Conservation (phyloP, 2,888 invertebrate genomes). For the Spialia ferax region DNA sequence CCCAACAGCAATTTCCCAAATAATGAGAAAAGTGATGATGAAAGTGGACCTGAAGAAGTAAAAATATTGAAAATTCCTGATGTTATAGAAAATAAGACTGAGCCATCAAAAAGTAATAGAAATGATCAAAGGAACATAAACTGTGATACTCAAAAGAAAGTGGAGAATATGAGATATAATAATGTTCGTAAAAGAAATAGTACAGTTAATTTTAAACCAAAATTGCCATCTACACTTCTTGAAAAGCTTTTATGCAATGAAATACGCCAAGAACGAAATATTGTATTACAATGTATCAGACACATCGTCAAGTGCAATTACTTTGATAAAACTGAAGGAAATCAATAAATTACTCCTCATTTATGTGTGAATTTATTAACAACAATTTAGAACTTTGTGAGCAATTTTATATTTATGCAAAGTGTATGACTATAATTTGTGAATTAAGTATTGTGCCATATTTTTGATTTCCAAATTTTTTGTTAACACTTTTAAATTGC, state of each 20-base stretch:
- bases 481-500: no score
- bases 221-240: slow-evolving; percentile 86
- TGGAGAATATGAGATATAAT: slow-evolving; percentile 47
- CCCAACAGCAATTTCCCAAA: slow-evolving; percentile 12
- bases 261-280: slow-evolving; percentile 94
- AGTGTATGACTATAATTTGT: no score
- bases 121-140: slow-evolving; percentile 33
- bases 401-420: no score
- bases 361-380: no score
- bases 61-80: slow-evolving; percentile 60
- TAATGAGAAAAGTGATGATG: slow-evolving; percentile 57
- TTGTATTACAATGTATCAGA: slow-evolving; percentile 94
- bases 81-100: slow-evolving; percentile 42
- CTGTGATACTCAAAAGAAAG: slow-evolving; percentile 4
- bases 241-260: slow-evolving; percentile 91
- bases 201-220: slow-evolving; percentile 47
- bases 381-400: no score
- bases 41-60: slow-evolving; percentile 82
- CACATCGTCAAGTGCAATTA: slow-evolving; percentile 92
- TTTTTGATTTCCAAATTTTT: no score
- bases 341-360: slow-evolving; percentile 4
- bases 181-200: slow-evolving; percentile 44
- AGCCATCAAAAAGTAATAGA: slow-evolving; percentile 41
- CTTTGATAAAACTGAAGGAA: slow-evolving; percentile 78
- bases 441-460: no score